Evolutionary conservation across 2,113 vertebrate species (phyloP), one percentile per base, ranked within the genome.

Genomic region (Kryptolebias marmoratus): DNA sequence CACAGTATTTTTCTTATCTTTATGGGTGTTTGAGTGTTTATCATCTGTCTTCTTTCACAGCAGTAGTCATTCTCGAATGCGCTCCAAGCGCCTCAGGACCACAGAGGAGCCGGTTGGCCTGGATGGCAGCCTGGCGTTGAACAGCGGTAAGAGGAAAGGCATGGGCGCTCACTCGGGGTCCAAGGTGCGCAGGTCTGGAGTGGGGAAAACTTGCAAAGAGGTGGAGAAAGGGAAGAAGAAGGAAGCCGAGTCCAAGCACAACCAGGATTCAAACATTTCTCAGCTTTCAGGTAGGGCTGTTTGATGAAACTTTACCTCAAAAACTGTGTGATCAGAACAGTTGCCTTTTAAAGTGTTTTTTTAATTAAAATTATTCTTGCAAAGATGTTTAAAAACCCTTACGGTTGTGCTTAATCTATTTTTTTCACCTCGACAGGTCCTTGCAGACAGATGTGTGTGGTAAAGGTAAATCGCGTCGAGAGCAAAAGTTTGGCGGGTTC

Each of bases 1-100:
- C 22, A 22, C 22, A 22, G 22, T 4, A 36, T 7, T 36, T 7
- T 36, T 36, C 36, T 4, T 36, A 36, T 7, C 55, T 18, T 27
- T 45, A n/a, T 3, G 42, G 10, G 58, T 22, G 55, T 4, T 55
- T 15, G 47, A 11, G 72, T 28, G 9, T 72, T 15, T 67, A 27
- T 47, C 11, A 69, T 73, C 11, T 59, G 27, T 62, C 30, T 32
- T 11, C 57, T 39, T 27, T 49, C 48, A 49, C n/a, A 73, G 73
- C 71, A 96, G 95, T 89, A 90, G 90, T 72, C 93, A 93, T 30
- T 88, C 85, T 64, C 94, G 93, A 80, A 95, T 96, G 89, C 93
- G 90, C 87, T 96, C 95, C 89, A 98, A 97, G 92, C 96, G 94
- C 73, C 93, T 95, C 88, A 95, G 95, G 92, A 93, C 94, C 81